Evolutionary conservation across 2,797 vertebrate genomes (phyloP).

Genomic region (Epinephelus coioides): DNA sequence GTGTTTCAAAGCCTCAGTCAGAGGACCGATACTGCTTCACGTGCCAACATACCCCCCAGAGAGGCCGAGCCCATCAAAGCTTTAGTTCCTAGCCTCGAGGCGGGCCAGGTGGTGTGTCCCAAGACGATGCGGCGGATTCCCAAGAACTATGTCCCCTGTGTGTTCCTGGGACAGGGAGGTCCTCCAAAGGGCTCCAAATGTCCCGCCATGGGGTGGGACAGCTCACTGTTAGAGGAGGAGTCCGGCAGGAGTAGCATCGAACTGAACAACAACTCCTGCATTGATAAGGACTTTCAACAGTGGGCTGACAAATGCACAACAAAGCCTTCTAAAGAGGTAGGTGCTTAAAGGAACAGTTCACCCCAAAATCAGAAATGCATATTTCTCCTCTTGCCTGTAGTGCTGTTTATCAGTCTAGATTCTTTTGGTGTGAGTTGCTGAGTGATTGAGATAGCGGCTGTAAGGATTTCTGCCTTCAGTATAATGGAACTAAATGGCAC

Average conservation of each 20-base stretch:
- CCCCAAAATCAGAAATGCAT: no score
- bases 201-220: conserved; percentile 74
- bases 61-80: conserved; percentile 41
- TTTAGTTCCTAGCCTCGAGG: conserved; percentile 56
- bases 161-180: conserved; percentile 79
- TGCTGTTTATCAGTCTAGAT: no score
- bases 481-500: no score
- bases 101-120: conserved; percentile 70
- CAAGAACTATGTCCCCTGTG: conserved; percentile 86
- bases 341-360: not conserved
- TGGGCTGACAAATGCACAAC: conserved; percentile 63
- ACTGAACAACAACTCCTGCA: conserved; percentile 80
- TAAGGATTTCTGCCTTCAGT: no score
- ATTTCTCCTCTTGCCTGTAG: no score
- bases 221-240: conserved; percentile 73
- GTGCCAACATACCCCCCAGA: conserved; percentile 13
- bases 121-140: conserved; percentile 69
- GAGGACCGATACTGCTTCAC: conserved; percentile 22
- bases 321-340: conserved; percentile 79
- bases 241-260: conserved; percentile 73
- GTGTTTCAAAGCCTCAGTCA: conserved; percentile 89
- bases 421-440: no score
- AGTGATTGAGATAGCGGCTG: no score
- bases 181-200: conserved; percentile 63
- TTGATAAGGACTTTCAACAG: conserved; percentile 67